Evolutionary conservation across 2,797 vertebrate genomes (phyloP), one percentile per base, ranked within the genome.

Genomic region (Pogoniulus pusillus): DNA sequence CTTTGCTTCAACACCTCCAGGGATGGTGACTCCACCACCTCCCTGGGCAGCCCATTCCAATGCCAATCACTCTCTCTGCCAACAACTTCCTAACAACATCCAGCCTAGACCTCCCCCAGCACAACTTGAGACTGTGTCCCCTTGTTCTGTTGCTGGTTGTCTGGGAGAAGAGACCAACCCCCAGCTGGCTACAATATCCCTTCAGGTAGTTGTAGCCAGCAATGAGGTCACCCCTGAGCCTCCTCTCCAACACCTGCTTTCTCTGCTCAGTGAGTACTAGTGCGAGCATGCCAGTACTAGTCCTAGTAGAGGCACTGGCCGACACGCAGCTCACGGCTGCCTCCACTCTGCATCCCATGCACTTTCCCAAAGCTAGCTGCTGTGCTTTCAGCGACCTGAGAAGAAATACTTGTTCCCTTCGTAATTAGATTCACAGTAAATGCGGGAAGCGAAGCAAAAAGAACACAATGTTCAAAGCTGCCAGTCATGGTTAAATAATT

Each of bases 401-500:
- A 94, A 96, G 88, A 93, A 91, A 96, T 87, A 93, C 80, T 93
- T 93, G 81, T 86, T 93, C 95, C 80, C 86, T 91, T 94, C 72
- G 0, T 96, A 96, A 97, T 97, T 96, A 97, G 96, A 97, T 96
- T 95, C 95, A 84, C 95, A 94, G 90, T 94, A 97, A 97, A 98
- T 94, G 95, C 17, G 12, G 90, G 91, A 97, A 97, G 96, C 14
- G 92, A 97, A 94, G 95, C 95, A 96, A 97, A 96, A 96, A 96
- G 96, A 96, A 94, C 93, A 96, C 94, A 95, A 95, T 96, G 96
- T 97, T 96, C 96, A 96, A 85, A 95, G 89, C 94, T 96, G 96
- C 91, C 96, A 97, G 93, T 97, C 96, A 96, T 51, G 65, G 95
- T 95, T 96, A 97, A 97, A 97, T 96, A 96, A 97, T 97, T 96